A percentile compares a stretch with the other conserved stretches of the same genome.
Conservation (phyloP, 2,113 vertebrate species). For the Manacus vitellinus region DNA sequence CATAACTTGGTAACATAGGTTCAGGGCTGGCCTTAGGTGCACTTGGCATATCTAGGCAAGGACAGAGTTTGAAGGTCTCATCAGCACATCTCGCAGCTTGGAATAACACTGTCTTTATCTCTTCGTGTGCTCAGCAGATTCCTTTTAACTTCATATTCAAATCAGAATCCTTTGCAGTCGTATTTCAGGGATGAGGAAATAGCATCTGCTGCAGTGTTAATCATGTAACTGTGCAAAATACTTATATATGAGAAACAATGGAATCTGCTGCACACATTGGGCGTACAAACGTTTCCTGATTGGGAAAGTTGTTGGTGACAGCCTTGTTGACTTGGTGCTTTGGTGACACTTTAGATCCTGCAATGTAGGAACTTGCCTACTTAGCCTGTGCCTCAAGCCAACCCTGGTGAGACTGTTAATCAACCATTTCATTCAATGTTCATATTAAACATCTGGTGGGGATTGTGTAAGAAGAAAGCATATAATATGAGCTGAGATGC, state of each 20-base stretch:
- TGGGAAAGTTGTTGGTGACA: background rate
- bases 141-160: background rate
- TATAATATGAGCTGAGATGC: background rate
- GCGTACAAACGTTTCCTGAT: background rate
- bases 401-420: constrained; percentile 9
- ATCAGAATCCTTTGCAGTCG: background rate
- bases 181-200: background rate
- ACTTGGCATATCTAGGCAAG: constrained; percentile 33
- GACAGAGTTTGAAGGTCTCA: background rate
- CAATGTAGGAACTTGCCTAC: constrained; percentile 31
- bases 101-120: background rate
- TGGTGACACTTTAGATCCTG: background rate
- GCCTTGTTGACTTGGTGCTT: background rate
- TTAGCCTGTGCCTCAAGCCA: constrained; percentile 49
- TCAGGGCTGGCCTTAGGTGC: constrained; percentile 28
- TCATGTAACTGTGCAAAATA: background rate
- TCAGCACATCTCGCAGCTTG: background rate
- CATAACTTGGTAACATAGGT: background rate
- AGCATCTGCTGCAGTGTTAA: background rate
- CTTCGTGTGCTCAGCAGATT: background rate
- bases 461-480: background rate
- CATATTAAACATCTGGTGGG: background rate
- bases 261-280: background rate
- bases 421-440: background rate
- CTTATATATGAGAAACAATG: background rate